Evolutionary conservation across 2,888 invertebrate species (phyloP), one percentile per base, ranked within the genome.

Genomic region (Drosophila ochracea): DNA sequence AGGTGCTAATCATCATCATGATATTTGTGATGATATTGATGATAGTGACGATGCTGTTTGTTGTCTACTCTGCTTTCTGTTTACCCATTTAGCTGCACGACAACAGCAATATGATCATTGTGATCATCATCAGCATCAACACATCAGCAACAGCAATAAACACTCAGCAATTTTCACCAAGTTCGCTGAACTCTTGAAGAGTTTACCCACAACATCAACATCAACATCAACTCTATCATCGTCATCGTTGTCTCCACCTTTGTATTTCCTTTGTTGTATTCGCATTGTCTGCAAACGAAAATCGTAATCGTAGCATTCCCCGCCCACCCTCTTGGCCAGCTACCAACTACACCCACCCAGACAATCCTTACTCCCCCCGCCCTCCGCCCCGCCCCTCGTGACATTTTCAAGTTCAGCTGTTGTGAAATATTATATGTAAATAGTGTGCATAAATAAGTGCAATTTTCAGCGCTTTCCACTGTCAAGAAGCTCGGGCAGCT

Each of bases 161-260:
- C 76, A 83, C 68, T 84, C 84, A 71, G 79, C 86, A 83, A 89
- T 84, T 84, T 84, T 84, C 72, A 69, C 76, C 72, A 65, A 76
- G 84, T 83, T 84, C 84, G 82, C 69, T 89, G 84, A 84, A 84
- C 84, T 82, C 76, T 72, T 63, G 54, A 60, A 52, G 43, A 61
- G 62, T 68, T 68, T 78, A 68, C 52, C 49, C 63, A 65, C 78
- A 68, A 67, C 76, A 76, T 39, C 66, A 66, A 66, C 50, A 71
- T 30, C 78, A 65, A 67, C 76, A 75, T 33, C 66, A 66, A 37
- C 35, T 57, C 21, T 21, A 35, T 47, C 35, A 16, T 7, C 28
- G 47, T 16, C 55, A 62, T 61, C 37, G 55, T 39, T 73, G 60
- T 65, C 65, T 55, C 50, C 52, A 53, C 41, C 52, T 71, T 70